Conservation (phyloP, 1,140 invertebrate genomes). For the Scaptodrosophila lebanonensis region DNA sequence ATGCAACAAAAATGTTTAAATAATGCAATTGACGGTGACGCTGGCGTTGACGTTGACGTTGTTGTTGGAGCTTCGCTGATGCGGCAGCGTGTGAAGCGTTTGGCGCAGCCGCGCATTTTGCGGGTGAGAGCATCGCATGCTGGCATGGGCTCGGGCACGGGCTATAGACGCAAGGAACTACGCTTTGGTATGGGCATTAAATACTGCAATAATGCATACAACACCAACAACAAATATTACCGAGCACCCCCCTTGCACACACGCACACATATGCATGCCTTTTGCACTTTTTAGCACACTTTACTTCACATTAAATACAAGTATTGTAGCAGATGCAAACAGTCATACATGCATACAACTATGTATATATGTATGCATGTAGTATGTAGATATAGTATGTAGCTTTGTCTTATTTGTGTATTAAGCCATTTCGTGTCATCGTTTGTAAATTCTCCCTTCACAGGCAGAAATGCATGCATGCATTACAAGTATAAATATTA, state of each 20-base stretch:
- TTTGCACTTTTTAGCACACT: conserved; percentile 2
- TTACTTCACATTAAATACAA: too few species aligned
- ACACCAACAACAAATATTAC: conserved; percentile 74
- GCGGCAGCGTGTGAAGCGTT: conserved; percentile 63
- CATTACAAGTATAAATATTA: too few species aligned
- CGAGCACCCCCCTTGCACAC: conserved; percentile 1
- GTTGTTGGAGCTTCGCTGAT: neutral
- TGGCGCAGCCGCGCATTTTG: conserved; percentile 76
- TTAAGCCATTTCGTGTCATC: too few species aligned
- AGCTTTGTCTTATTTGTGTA: neutral
- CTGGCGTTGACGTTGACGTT: neutral
- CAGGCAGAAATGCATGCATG: too few species aligned
- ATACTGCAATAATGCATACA: conserved; percentile 6
- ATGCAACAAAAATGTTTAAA: neutral
- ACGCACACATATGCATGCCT: neutral
- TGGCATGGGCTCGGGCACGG: conserved; percentile 52
- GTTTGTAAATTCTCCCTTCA: too few species aligned
- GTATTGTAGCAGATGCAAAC: too few species aligned
- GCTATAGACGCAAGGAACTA: conserved; percentile 78
- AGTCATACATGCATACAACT: too few species aligned
- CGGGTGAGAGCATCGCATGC: conserved; percentile 68
- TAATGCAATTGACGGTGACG: neutral
- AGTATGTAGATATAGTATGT: neutral
- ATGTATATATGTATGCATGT: too few species aligned
- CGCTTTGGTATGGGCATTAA: conserved; percentile 79